A percentile compares a stretch with the other conserved stretches of the same genome.
phyloP scores from a whole-genome alignment of 1,140 invertebrate genomes.

The Agrilus planipennis region DNA sequence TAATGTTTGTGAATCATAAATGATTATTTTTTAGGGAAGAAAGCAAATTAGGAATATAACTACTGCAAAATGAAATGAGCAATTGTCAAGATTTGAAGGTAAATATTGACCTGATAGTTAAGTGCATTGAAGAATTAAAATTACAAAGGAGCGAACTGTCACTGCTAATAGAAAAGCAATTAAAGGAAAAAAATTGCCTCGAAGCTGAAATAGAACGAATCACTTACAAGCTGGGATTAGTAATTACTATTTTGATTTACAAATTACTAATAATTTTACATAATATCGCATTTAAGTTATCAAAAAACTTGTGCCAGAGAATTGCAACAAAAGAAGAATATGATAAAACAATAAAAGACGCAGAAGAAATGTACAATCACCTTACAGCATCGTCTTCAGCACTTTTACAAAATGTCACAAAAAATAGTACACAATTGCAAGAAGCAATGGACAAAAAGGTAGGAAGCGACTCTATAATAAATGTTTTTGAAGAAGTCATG shows the following conservation, averaged over 20 bases:
- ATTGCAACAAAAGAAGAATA: slow-evolving; percentile 19
- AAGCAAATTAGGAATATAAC: too few relatives aligned
- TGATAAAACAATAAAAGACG: slow-evolving; percentile 21
- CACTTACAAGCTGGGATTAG: slow-evolving; percentile 21
- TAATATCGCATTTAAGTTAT: slow-evolving; percentile 5
- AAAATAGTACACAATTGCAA: slow-evolving; percentile 15
- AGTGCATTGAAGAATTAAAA: slow-evolving; percentile 18
- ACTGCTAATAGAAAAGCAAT: slow-evolving; percentile 21
- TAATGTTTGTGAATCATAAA: too few relatives aligned
- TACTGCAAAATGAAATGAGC: too few relatives aligned
- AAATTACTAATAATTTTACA: neutral
- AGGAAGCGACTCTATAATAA: slow-evolving; percentile 16
- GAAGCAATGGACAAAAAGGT: slow-evolving; percentile 24
- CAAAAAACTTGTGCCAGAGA: slow-evolving; percentile 21
- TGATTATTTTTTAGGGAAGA: too few relatives aligned
- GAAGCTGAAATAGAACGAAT: slow-evolving; percentile 21
- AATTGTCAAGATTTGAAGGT: too few relatives aligned
- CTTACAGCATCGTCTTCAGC: slow-evolving; percentile 17
- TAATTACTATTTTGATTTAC: slow-evolving; percentile 9
- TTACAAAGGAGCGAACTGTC: slow-evolving; percentile 18
- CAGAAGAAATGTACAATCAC: slow-evolving; percentile 18
- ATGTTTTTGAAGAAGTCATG: too few relatives aligned
- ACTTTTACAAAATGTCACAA: slow-evolving; percentile 11
- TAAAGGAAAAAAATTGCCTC: slow-evolving; percentile 18
- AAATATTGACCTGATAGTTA: slow-evolving; percentile 18